Conservation (phyloP, 2,797 vertebrate species). For the Molossus molossus region DNA sequence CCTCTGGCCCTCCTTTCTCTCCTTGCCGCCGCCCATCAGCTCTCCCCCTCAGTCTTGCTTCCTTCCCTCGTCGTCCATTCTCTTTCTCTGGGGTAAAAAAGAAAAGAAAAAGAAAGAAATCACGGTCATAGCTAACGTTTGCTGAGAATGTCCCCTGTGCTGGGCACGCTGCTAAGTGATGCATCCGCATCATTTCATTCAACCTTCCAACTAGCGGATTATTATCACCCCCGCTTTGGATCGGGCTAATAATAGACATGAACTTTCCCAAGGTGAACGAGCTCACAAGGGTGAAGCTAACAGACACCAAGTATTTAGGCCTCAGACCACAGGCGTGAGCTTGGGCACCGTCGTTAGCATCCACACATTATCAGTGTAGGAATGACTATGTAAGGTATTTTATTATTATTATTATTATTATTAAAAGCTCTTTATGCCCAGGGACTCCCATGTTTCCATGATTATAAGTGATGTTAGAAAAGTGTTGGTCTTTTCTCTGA, state of each 20-base stretch:
- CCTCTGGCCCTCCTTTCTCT: accelerated
- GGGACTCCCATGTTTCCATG: background rate
- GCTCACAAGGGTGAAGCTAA: background rate
- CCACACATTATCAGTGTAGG: background rate
- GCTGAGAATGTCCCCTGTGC: background rate
- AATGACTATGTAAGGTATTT: background rate
- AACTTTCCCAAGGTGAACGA: background rate
- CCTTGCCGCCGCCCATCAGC: accelerated
- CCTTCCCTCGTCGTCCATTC: background rate
- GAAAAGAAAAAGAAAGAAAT: background rate
- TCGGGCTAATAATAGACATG: background rate
- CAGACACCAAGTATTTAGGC: background rate
- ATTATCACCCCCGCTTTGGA: too few species aligned
- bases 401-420: background rate
- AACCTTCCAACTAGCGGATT: background rate
- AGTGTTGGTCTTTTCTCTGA: background rate
- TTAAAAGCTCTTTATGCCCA: background rate
- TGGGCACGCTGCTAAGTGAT: too few species aligned
- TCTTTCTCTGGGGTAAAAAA: background rate
- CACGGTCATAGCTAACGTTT: background rate
- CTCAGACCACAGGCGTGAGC: background rate
- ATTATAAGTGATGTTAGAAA: background rate
- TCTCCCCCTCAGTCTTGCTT: accelerated
- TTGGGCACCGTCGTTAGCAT: too few species aligned
- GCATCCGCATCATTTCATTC: accelerated